phyloP scores from a whole-genome alignment of 1,140 invertebrate genomes.

The Eurytemora carolleeae region DNA sequence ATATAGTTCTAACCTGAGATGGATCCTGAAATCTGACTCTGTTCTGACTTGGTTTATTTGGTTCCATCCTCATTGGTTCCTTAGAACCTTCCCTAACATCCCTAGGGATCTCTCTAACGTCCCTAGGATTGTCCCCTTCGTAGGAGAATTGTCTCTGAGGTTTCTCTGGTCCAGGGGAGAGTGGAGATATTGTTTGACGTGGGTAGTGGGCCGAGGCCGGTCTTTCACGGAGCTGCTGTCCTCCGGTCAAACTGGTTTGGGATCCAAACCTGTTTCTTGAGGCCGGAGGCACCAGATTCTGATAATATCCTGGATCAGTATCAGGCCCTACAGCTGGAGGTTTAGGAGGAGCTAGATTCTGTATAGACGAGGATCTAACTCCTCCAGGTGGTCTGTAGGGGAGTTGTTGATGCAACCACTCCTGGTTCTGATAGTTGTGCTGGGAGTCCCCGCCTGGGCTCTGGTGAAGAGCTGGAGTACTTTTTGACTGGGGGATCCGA shows the following conservation, averaged over 20 bases:
- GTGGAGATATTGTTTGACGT: too few species aligned
- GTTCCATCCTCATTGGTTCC: too few species aligned
- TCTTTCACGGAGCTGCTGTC: too few species aligned
- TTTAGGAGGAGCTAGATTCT: constrained; percentile 12
- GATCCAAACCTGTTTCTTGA: too few species aligned
- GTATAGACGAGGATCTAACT: background rate
- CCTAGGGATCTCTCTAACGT: too few species aligned
- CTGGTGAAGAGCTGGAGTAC: constrained; percentile 9
- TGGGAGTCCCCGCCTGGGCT: too few species aligned
- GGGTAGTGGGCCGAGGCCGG: too few species aligned
- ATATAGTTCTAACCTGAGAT: too few species aligned
- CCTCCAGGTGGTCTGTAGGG: background rate
- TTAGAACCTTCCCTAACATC: too few species aligned
- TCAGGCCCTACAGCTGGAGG: constrained; percentile 22
- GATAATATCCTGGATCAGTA: constrained; percentile 30
- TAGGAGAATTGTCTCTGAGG: background rate
- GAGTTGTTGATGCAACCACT: background rate
- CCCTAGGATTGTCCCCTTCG: background rate
- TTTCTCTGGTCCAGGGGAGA: background rate
- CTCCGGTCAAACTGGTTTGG: background rate
- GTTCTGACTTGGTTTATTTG: too few species aligned
- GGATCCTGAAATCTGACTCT: too few species aligned
- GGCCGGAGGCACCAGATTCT: constrained; percentile 24
- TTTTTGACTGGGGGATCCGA: constrained; percentile 7
- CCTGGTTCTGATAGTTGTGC: constrained; percentile 1